These are phyloP conservation scores for Eutrigla gurnardus DNA, from an alignment of 2,797 vertebrate genomes.

Conservation along the genomic window DNA sequence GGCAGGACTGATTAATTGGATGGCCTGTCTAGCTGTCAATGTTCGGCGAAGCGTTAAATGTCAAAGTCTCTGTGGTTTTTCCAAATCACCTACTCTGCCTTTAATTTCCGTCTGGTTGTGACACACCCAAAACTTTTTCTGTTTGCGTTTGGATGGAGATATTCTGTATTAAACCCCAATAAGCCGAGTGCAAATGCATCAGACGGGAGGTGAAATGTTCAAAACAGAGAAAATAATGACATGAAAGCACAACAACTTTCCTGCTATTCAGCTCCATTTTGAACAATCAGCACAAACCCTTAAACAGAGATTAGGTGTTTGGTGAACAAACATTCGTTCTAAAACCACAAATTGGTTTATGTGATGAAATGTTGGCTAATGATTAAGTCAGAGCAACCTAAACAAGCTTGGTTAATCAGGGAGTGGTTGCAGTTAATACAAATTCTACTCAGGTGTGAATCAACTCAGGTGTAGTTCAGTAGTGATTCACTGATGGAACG, in stretches of 20 bases:
- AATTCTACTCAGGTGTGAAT: constrained; percentile 25
- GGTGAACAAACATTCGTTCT: constrained; percentile 18
- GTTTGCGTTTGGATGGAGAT: background rate
- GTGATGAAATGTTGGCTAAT: constrained; percentile 39
- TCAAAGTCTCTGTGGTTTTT: no score
- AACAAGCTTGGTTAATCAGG: constrained; percentile 37
- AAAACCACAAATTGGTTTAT: constrained; percentile 23
- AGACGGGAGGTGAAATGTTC: background rate
- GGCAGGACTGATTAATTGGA: no score
- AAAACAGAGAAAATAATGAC: background rate
- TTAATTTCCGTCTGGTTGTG: background rate
- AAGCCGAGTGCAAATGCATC: background rate
- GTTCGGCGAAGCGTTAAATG: no score
- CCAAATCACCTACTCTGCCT: no score
- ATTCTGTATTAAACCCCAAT: background rate
- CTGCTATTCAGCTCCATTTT: background rate
- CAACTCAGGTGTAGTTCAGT: constrained; percentile 25
- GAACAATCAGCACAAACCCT: background rate
- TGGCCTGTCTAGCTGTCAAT: no score
- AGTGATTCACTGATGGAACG: constrained; percentile 20
- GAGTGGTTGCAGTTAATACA: constrained; percentile 30
- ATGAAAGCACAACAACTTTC: background rate
- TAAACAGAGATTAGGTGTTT: constrained; percentile 23
- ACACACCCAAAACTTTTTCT: background rate
- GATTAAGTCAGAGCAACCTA: constrained; percentile 43